A percentile compares a stretch with the other conserved stretches of the same genome.
Conservation (phyloP, 1,140 invertebrate genomes). For the Orussus abietinus region DNA sequence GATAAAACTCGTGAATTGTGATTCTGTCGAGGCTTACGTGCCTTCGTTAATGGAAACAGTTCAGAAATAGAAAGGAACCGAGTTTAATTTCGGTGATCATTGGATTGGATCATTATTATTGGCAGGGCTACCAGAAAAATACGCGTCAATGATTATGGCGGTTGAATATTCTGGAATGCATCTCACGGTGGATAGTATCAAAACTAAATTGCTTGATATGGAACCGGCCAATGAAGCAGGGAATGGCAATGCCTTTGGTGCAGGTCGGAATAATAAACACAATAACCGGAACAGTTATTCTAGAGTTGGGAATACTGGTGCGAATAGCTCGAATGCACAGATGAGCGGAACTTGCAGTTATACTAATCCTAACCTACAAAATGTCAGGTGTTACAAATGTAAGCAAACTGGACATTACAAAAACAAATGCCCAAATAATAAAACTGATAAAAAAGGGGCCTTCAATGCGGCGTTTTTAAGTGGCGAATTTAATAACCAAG, state of each 20-base stretch:
- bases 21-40: constrained; percentile 20
- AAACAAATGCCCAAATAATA: constrained; percentile 4
- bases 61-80: constrained; percentile 26
- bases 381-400: constrained; percentile 3
- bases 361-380: no score
- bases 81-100: constrained; percentile 32
- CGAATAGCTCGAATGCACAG: not conserved
- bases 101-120: constrained; percentile 36
- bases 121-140: constrained; percentile 35
- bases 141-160: constrained; percentile 40
- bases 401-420: constrained; percentile 5
- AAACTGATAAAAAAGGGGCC: constrained; percentile 1
- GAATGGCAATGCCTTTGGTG: constrained; percentile 12
- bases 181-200: constrained; percentile 27
- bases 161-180: constrained; percentile 30
- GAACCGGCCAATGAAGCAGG: constrained; percentile 2
- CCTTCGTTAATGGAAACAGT: constrained; percentile 15
- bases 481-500: constrained; percentile 9
- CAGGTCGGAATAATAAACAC: not conserved
- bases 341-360: no score
- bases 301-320: not conserved
- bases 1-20: constrained; percentile 24
- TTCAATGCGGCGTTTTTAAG: constrained; percentile 3
- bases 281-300: not conserved
- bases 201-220: constrained; percentile 29